Base-by-base conservation (phyloP, 2,888 invertebrate genomes). In the Coelopa pilipes region DNA sequence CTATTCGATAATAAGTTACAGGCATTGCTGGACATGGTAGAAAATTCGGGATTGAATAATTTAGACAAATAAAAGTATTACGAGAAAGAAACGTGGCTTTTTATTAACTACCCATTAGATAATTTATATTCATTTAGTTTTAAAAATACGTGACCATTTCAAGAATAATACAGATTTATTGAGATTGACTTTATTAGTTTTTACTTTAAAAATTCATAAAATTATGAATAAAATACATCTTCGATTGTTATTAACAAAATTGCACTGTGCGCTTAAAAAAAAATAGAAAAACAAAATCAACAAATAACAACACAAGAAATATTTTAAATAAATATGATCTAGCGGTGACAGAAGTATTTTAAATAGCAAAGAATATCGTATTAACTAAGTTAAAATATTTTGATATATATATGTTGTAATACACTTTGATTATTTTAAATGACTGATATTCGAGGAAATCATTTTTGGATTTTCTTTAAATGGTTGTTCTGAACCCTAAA, bases 1-100 rank as follows among this genome's bases (percentile, higher is more conserved):
- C 89, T 97, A 63, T 99, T 99, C 86, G 98, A 98, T 87, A 93
- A 92, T 2, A 96, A 97, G 82, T 89, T 99, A 74, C 96, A 97
- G 85, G 90, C 90, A 17, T 88, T 96, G 50, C 89, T 98, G 17
- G 97, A 97, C 81, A 93, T 94, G 72, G 92, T 96, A 1, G 98
- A 98, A 84, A 96, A 96, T 86, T 93, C 93, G 46, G 96, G 96
- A 15, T 91, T 93, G 76, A 89, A 92, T 77, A 93, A 92, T 88
- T 90, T 93, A 87, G 94, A 91, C 85, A 87, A 87, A 82, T 86
- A 82, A 81, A 78, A 17, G 53, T 53, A 53, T 53, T 53, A 15
- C 53, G 13, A n/a, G n/a, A 53, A 11, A 53, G 3, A 7, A 34
- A 7, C 7, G 34, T 34, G 34, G 34, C 2, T 4, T 34, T 34